Percentiles rank a stretch among this genome's conserved stretches.
These are phyloP conservation scores for Bagarius yarrelli DNA, from an alignment of 2,113 vertebrate species.

Conservation along the genomic window DNA sequence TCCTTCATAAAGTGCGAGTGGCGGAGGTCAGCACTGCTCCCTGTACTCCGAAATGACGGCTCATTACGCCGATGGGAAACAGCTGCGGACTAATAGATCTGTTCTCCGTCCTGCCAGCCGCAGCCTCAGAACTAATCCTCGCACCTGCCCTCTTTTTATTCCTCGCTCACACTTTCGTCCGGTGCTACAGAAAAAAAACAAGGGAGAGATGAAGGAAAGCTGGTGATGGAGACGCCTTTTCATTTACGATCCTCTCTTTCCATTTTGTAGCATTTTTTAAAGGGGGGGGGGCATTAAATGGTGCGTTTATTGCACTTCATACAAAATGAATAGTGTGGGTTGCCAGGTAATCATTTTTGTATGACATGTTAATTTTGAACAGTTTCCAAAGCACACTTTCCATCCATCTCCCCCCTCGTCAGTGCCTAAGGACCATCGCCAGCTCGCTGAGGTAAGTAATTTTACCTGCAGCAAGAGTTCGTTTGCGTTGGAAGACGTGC, in stretches of 20 bases:
- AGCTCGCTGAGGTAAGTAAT: constrained; percentile 60
- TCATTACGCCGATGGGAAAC: constrained; percentile 62
- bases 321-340: constrained; percentile 52
- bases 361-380: constrained; percentile 59
- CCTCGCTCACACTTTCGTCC: constrained; percentile 7
- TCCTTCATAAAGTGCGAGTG: background rate
- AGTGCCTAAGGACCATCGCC: constrained; percentile 48
- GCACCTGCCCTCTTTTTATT: constrained; percentile 56
- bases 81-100: constrained; percentile 52
- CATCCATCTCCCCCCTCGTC: constrained; percentile 59
- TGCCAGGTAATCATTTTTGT: constrained; percentile 62
- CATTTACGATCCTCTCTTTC: constrained; percentile 51
- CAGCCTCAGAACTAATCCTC: constrained; percentile 38
- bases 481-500: constrained; percentile 50
- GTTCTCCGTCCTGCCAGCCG: constrained; percentile 39
- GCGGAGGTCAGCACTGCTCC: constrained; percentile 41
- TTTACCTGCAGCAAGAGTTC: constrained; percentile 56
- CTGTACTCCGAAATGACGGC: constrained; percentile 50
- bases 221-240: constrained; percentile 44
- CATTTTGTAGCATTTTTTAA: constrained; percentile 34
- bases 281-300: constrained; percentile 49
- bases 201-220: constrained; percentile 19
- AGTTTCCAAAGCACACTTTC: constrained; percentile 70
- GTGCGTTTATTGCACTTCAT: constrained; percentile 57
- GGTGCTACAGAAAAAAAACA: constrained; percentile 4